Conservation (phyloP, 2,888 invertebrate genomes). For the Acrobasis suavella region DNA sequence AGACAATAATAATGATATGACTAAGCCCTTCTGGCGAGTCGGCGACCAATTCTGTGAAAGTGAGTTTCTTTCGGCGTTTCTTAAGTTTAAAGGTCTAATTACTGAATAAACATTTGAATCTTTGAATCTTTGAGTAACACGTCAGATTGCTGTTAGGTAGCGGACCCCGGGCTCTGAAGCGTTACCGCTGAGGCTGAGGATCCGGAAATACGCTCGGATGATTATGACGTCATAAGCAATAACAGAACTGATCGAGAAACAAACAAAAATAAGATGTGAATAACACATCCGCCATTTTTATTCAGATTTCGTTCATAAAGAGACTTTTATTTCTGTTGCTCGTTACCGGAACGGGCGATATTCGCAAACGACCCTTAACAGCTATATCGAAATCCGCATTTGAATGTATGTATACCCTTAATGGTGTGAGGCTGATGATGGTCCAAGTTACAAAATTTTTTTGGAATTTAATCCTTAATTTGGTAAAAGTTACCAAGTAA, state of each 20-base stretch:
- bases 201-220: too few relatives aligned
- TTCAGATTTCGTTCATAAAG: slow-evolving; percentile 23
- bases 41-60: too few relatives aligned
- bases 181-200: too few relatives aligned
- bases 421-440: slow-evolving; percentile 50
- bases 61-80: too few relatives aligned
- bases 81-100: too few relatives aligned
- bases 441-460: slow-evolving; percentile 30
- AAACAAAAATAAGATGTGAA: neutral
- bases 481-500: too few relatives aligned
- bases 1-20: too few relatives aligned
- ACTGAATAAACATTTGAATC: too few relatives aligned
- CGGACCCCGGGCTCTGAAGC: too few relatives aligned
- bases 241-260: neutral
- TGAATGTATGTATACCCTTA: slow-evolving; percentile 66
- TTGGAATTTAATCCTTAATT: neutral
- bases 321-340: slow-evolving; percentile 42
- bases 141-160: too few relatives aligned
- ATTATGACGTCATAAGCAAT: neutral
- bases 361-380: slow-evolving; percentile 61
- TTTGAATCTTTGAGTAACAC: too few relatives aligned
- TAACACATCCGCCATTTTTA: slow-evolving; percentile 9
- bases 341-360: slow-evolving; percentile 43
- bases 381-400: slow-evolving; percentile 70
- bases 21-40: too few relatives aligned